Conservation (phyloP, 2,888 invertebrate species). For the Watsonalla binaria region DNA sequence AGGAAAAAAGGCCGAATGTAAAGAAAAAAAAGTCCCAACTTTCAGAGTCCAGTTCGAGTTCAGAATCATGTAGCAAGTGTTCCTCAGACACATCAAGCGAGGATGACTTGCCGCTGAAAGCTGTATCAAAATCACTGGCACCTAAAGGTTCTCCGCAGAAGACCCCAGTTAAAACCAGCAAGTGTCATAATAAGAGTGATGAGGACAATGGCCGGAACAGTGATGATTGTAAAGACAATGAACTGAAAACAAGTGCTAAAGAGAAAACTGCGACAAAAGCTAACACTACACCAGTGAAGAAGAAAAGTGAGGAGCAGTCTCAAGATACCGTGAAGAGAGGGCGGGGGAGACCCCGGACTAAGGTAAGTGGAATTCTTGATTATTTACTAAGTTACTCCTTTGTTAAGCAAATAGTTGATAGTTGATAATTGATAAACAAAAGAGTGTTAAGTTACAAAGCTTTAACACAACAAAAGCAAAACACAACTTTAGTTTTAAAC, state of each 20-base stretch:
- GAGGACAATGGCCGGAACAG: slow-evolving; percentile 48
- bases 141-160: slow-evolving; percentile 52
- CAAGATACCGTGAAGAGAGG: slow-evolving; percentile 51
- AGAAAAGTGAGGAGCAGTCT: slow-evolving; percentile 56
- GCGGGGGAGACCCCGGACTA: slow-evolving; percentile 58
- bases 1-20: slow-evolving; percentile 27
- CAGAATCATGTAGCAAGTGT: slow-evolving; percentile 74
- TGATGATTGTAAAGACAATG: slow-evolving; percentile 46
- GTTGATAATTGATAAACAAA: too few species aligned
- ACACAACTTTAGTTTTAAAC: too few species aligned
- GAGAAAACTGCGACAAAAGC: slow-evolving; percentile 55
- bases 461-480: too few species aligned
- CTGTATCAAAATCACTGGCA: slow-evolving; percentile 59
- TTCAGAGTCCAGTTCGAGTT: slow-evolving; percentile 68
- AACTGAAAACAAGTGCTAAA: slow-evolving; percentile 38
- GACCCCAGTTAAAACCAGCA: slow-evolving; percentile 33
- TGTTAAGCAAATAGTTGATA: too few species aligned
- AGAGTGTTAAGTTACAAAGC: too few species aligned
- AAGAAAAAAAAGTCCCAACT: slow-evolving; percentile 48
- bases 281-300: slow-evolving; percentile 46
- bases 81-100: slow-evolving; percentile 69
- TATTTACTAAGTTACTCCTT: too few species aligned
- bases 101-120: slow-evolving; percentile 64
- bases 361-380: slow-evolving; percentile 46
- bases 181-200: slow-evolving; percentile 43